Percentiles rank a stretch among this genome's conserved stretches.
Conservation (phyloP, 2,888 invertebrate genomes). For the Microchrysa polita region DNA sequence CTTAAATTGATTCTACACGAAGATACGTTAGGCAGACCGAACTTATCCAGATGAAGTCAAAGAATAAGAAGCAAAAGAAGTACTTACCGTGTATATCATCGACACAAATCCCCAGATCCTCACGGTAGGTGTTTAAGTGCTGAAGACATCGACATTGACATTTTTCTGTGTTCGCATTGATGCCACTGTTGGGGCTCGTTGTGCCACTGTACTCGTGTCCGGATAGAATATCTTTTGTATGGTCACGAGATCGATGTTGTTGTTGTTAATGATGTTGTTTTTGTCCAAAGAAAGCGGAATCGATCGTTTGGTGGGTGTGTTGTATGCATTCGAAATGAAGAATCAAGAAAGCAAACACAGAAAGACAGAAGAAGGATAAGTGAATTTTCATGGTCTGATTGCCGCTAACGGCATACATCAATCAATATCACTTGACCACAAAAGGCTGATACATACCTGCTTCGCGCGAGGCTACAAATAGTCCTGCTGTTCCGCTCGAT, state of each 20-base stretch:
- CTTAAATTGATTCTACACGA: not conserved
- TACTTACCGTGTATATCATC: conserved; percentile 85
- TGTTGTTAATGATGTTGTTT: not conserved
- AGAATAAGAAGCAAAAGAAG: no score
- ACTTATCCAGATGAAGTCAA: no score
- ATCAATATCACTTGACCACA: conserved; percentile 9
- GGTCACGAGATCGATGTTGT: not conserved
- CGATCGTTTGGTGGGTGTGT: no score
- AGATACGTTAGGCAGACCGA: no score
- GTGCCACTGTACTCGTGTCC: conserved; percentile 25
- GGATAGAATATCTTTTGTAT: conserved; percentile 2
- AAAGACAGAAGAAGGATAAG: conserved; percentile 16
- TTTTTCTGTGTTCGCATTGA: conserved; percentile 49
- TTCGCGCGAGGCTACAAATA: conserved; percentile 56
- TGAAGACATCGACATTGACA: conserved; percentile 84
- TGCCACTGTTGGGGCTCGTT: conserved; percentile 8
- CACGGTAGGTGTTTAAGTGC: conserved; percentile 81
- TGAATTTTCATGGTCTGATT: conserved; percentile 24
- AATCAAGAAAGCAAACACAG: not conserved
- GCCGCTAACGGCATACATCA: conserved; percentile 21
- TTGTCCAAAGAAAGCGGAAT: no score
- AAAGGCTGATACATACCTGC: conserved; percentile 57
- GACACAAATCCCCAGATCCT: conserved; percentile 85
- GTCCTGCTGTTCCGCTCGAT: conserved; percentile 63
- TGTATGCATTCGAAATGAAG: not conserved